Conservation (phyloP, 23 tunicate genomes). For the Oikopleura dioica region DNA sequence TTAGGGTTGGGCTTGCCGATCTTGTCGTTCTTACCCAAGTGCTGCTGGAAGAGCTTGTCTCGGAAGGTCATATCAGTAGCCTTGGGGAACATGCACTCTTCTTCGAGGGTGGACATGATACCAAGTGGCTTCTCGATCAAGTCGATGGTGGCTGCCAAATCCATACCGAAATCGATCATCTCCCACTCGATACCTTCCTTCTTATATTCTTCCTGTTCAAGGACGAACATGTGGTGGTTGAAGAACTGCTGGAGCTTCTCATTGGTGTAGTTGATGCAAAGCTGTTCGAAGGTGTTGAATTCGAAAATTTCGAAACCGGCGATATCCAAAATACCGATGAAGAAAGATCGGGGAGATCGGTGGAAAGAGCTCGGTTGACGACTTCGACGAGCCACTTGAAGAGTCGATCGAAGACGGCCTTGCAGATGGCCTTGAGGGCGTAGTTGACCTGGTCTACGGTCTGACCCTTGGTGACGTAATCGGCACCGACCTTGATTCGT, state of each 20-base stretch:
- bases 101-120: conserved; percentile 90
- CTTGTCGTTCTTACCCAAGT: conserved; percentile 80
- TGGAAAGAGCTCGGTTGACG: conserved; percentile 59
- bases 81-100: conserved; percentile 99
- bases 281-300: conserved; percentile 95
- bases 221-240: conserved; percentile 99
- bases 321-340: conserved; percentile 95
- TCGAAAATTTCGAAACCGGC: conserved; percentile 99
- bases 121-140: conserved; percentile 98
- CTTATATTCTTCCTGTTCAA: conserved; percentile 98
- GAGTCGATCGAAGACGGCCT: conserved; percentile 51
- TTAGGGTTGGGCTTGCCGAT: conserved; percentile 85
- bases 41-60: conserved; percentile 71
- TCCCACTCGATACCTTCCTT: conserved; percentile 95
- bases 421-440: conserved; percentile 50
- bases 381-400: conserved; percentile 85
- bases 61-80: conserved; percentile 73
- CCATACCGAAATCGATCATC: conserved; percentile 95
- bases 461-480: background rate
- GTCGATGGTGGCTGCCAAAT: conserved; percentile 83
- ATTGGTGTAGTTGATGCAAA: conserved; percentile 96
- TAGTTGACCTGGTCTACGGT: conserved; percentile 18
- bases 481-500: conserved; percentile 30
- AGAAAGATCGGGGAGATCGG: conserved; percentile 86
- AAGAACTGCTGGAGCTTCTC: conserved; percentile 98